phyloP scores from a whole-genome alignment of 1,140 invertebrate genomes.

The Tribolium castaneum region DNA sequence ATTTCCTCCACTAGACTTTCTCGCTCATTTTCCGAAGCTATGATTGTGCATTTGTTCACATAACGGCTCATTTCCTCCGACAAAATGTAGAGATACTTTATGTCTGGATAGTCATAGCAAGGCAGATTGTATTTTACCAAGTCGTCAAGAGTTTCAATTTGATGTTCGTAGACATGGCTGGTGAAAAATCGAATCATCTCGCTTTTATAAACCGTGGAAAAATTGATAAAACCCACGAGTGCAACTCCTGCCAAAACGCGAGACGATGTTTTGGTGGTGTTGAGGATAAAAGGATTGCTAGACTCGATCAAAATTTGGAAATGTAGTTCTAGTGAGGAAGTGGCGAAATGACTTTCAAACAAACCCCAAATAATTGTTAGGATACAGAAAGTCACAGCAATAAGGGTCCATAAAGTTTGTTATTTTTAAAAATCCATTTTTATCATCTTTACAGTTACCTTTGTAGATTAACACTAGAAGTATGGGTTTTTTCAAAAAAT shows the following conservation, averaged over 20 bases:
- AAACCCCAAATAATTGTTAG: neutral
- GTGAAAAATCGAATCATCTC: neutral
- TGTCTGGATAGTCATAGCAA: neutral
- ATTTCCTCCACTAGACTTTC: neutral
- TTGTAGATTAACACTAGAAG: too few species aligned
- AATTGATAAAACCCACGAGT: neutral
- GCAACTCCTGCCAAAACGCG: neutral
- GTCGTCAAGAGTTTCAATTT: neutral
- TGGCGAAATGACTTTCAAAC: neutral
- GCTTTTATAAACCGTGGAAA: neutral
- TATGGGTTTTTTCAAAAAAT: too few species aligned
- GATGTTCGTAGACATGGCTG: neutral
- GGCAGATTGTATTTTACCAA: neutral
- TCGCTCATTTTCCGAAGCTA: neutral
- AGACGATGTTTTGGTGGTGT: neutral
- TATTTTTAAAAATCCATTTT: too few species aligned
- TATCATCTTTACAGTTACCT: too few species aligned
- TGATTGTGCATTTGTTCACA: neutral
- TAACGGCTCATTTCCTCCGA: neutral
- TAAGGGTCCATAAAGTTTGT: neutral
- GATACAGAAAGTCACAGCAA: neutral
- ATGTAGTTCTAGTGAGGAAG: neutral
- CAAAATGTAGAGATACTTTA: neutral
- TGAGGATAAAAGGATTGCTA: neutral
- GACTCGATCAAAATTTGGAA: neutral